Base-by-base conservation (phyloP, 2,888 invertebrate species). In the Bimastos eiseni region DNA sequence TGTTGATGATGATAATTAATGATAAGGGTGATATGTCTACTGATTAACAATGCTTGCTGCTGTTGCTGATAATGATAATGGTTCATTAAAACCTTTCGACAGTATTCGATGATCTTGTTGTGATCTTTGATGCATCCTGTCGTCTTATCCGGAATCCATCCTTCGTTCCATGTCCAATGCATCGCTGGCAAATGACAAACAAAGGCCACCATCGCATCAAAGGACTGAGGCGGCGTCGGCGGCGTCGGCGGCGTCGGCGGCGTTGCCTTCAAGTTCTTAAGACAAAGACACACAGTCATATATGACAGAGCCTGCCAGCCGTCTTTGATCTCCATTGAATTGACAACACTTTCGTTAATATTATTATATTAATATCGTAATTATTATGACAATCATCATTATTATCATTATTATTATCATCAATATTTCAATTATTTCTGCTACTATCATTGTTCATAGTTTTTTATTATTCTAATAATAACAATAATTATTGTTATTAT, bases 161-260 rank as follows among this genome's bases (percentile, higher is more conserved):
- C 86, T 8, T 37, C 86, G 84, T 15, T 34, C 13, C n/a, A n/a
- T 19, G 36, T 86, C 86, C 86, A 86, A 33, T 86, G 86, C 86
- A 86, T 86, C 0, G 86, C 86, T 36, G 86, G 86, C 86, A 86
- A 36, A 8, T 86, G 86, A 86, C 86, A 86, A 17, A 86, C 86
- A 34, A 86, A 86, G 36, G 36, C 86, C 24, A 86, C 86, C 86
- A 86, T 86, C 17, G 86, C 36, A 34, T 86, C 86, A 19, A 33
- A 30, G n/a, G 86, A 34, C 34, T 11, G 19, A 34, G 11, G 33
- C n/a, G 83, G 2, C 30, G n/a, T 84, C 4, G 11, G 4, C 15
- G 36, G 1, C 8, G 15, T 17, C 83, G 83, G 15, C 30, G 83
- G 11, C 8, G 33, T 84, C 13, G 21, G 8, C n/a, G 34, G 2